These are phyloP conservation scores for Ficedula albicollis DNA, from an alignment of 2,797 vertebrate species.

Conservation along the genomic window DNA sequence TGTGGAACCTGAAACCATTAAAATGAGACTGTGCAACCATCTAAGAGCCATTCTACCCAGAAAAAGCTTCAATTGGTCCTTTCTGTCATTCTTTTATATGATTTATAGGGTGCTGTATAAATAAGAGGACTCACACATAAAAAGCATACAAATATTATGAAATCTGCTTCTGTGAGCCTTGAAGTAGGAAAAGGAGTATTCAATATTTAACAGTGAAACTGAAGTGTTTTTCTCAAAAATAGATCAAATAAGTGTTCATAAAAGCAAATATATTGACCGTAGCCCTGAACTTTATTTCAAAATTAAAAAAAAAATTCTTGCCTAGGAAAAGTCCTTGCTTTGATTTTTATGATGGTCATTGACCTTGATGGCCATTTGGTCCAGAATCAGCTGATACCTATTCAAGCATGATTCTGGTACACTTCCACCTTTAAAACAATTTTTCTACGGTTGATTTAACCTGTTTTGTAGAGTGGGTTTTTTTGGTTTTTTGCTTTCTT, in stretches of 20 bases:
- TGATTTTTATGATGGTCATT: conserved; percentile 45
- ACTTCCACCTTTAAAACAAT: background rate
- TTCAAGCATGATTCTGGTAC: background rate
- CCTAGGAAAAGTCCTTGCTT: conserved; percentile 22
- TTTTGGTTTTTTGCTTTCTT: background rate
- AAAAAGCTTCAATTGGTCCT: conserved; percentile 19
- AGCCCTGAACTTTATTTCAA: background rate
- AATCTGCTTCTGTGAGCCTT: background rate
- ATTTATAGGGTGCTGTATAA: conserved; percentile 10
- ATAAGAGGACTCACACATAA: background rate
- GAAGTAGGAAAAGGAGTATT: background rate
- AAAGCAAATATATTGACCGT: conserved; percentile 14
- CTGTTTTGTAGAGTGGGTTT: fast-evolving
- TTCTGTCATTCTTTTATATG: background rate
- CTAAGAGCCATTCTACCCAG: background rate
- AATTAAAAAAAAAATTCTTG: background rate
- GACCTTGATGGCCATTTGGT: background rate
- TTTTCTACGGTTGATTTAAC: background rate
- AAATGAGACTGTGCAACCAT: background rate
- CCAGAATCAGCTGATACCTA: background rate
- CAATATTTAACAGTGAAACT: conserved; percentile 14
- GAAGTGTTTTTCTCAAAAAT: conserved; percentile 5
- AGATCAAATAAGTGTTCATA: conserved; percentile 3
- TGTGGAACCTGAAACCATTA: conserved; percentile 35
- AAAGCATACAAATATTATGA: conserved; percentile 32